Evolutionary conservation across 2,113 vertebrate genomes (phyloP), one percentile per base, ranked within the genome.

Genomic region (Lamprologus speciosus): DNA sequence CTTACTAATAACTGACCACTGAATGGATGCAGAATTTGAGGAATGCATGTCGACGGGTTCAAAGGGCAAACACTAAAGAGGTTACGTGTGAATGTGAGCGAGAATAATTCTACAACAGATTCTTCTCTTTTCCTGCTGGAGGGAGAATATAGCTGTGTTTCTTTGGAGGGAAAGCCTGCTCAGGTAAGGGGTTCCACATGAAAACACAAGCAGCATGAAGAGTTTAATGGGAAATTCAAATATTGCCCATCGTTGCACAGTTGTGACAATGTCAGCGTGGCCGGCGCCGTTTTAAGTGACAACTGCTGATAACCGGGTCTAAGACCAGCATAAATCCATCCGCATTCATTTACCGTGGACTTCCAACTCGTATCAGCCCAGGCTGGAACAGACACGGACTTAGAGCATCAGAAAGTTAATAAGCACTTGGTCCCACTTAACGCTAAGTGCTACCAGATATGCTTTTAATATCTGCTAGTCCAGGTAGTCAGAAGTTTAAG

Each of bases 261-360:
- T 90, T 45, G 54, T 83, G 93, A 93, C 92, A 90, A 87, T 91
- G 93, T 93, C 92, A 92, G 87, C 51, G 55, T 78, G 42, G 92
- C 35, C 57, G n/a, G 91, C 23, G 57, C 78, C 17, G 82, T 86
- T 92, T 94, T 95, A 95, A 93, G 92, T 82, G 83, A 92, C 91
- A 82, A 84, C 54, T 79, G 11, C 88, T 82, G 95, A 96, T 96
- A 96, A 96, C 94, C 60, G 5, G 96, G 96, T 93, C 95, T 96
- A 94, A 96, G 97, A 97, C 97, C 97, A 94, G 97, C 88, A 93
- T 95, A 96, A 95, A 96, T 95, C 95, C 94, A 88, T 37, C 96
- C 92, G 89, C 95, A 93, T 97, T 93, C 91, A 91, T 92, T 93
- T 86, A 89, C 87, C 85, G 79, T 89, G 93, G 94, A 91, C 95